Base-by-base conservation (phyloP, 2,888 invertebrate species). In the Leptogaster cylindrica region DNA sequence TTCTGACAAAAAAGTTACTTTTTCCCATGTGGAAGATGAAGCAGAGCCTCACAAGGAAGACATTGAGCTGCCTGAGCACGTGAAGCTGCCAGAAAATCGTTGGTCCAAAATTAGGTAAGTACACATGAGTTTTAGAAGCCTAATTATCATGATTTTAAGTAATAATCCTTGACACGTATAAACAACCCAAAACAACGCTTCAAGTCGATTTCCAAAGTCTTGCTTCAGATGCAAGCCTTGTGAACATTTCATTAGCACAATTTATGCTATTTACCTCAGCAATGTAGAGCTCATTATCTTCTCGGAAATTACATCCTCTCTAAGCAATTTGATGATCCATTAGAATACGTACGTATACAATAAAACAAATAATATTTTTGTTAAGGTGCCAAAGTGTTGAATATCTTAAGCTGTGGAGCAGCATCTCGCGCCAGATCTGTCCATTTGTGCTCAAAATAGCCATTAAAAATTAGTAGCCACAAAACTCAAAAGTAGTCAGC, bases 71-170 rank as follows among this genome's bases (percentile, higher is more conserved):
- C 81, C 76, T 73, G 74, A 75, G 72, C 78, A 77, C 77, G 76
- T 76, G 72, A 77, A 73, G 75, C 74, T 73, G 36, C 73, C 73
- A 16, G 68, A 73, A n/a, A 73, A 71, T 44, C 77, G 74, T 76
- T 76, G 75, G 74, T 82, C 73, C 78, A 82, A 76, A 81, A 83
- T 81, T 79, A 80, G 76, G 86, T 85, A 74, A 84, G 82, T 70
- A 36, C n/a, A n/a, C n/a, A n/a, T n/a, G n/a, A n/a, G n/a, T n/a
- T n/a, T n/a, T n/a, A n/a, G n/a, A n/a, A n/a, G n/a, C n/a, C n/a
- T n/a, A n/a, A n/a, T n/a, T n/a, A n/a, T n/a, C n/a, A n/a, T n/a
- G n/a, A n/a, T n/a, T n/a, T n/a, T n/a, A n/a, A n/a, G n/a, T n/a
- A n/a, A n/a, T n/a, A n/a, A n/a, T n/a, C n/a, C n/a, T n/a, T n/a